Evolutionary conservation across 2,113 vertebrate species (phyloP).

Genomic region (Hirundichthys speculiger): DNA sequence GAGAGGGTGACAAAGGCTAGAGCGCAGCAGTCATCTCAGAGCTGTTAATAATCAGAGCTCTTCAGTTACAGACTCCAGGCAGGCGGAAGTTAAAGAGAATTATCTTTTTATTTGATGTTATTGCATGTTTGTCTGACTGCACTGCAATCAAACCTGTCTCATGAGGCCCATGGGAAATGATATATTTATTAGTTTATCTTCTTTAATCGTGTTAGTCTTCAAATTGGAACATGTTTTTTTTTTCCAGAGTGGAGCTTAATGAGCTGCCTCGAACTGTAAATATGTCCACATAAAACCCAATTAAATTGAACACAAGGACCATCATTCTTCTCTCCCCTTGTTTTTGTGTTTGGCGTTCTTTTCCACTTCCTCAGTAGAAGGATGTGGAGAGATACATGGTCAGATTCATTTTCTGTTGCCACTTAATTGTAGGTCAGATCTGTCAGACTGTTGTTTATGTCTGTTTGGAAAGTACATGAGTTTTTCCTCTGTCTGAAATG

Average conservation of each 20-base stretch:
- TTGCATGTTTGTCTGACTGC: constrained; percentile 33
- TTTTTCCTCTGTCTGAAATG: constrained; percentile 16
- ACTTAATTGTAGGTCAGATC: constrained; percentile 60
- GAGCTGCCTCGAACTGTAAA: constrained; percentile 58
- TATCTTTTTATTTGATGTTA: constrained; percentile 27
- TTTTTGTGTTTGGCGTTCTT: constrained; percentile 25
- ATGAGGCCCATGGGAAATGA: constrained; percentile 53
- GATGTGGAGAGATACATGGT: constrained; percentile 20
- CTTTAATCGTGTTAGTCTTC: constrained; percentile 61
- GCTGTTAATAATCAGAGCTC: constrained; percentile 29
- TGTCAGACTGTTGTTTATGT: constrained; percentile 45
- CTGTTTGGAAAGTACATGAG: constrained; percentile 38
- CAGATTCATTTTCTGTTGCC: constrained; percentile 46
- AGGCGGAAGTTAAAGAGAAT: constrained; percentile 20
- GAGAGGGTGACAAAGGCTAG: constrained; percentile 16
- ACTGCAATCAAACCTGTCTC: constrained; percentile 21
- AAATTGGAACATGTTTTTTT: constrained; percentile 66
- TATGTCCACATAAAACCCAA: constrained; percentile 66
- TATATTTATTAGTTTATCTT: constrained; percentile 54
- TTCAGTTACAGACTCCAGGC: constrained; percentile 23
- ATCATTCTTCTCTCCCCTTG: constrained; percentile 42
- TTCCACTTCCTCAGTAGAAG: constrained; percentile 14
- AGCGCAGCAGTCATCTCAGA: constrained; percentile 12
- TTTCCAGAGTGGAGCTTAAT: constrained; percentile 57
- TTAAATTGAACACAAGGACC: constrained; percentile 58